These are phyloP conservation scores for Gnathonemus echidnorhynchus DNA, from an alignment of 2,113 vertebrate genomes.

Conservation along the genomic window DNA sequence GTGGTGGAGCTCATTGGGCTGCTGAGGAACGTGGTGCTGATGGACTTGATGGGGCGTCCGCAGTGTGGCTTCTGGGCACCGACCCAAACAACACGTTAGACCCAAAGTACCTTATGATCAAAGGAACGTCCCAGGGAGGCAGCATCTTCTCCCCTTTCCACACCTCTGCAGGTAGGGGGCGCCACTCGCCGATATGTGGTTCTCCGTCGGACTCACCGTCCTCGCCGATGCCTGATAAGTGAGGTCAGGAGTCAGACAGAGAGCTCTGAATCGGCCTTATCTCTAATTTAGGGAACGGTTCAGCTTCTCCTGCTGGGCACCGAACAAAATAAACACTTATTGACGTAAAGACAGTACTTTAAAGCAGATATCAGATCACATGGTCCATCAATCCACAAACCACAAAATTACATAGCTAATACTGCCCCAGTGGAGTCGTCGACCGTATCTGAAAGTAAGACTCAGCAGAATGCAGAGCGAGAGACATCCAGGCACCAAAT, in stretches of 20 bases:
- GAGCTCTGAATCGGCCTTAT: conserved; percentile 22
- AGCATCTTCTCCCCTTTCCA: conserved; percentile 36
- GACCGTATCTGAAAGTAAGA: conserved; percentile 45
- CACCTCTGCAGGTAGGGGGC: neutral
- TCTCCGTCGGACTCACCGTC: too few relatives aligned
- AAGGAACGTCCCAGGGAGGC: conserved; percentile 48
- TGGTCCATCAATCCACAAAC: conserved; percentile 53
- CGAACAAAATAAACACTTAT: conserved; percentile 51
- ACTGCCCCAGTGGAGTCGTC: conserved; percentile 45
- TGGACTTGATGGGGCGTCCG: conserved; percentile 55
- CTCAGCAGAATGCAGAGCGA: conserved; percentile 43
- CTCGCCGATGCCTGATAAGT: neutral
- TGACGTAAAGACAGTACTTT: conserved; percentile 47
- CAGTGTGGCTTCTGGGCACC: conserved; percentile 28
- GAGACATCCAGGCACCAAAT: conserved; percentile 67
- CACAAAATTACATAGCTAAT: conserved; percentile 64
- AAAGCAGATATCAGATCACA: conserved; percentile 47
- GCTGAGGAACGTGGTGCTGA: conserved; percentile 56
- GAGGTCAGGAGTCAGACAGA: neutral
- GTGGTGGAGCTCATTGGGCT: conserved; percentile 47
- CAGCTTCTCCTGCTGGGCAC: conserved; percentile 34
- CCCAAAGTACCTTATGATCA: conserved; percentile 48
- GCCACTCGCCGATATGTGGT: neutral
- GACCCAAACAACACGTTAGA: conserved; percentile 42
- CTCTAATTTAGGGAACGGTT: conserved; percentile 27